phyloP scores from a whole-genome alignment of 2,888 invertebrate species.

The Pteria penguin region DNA sequence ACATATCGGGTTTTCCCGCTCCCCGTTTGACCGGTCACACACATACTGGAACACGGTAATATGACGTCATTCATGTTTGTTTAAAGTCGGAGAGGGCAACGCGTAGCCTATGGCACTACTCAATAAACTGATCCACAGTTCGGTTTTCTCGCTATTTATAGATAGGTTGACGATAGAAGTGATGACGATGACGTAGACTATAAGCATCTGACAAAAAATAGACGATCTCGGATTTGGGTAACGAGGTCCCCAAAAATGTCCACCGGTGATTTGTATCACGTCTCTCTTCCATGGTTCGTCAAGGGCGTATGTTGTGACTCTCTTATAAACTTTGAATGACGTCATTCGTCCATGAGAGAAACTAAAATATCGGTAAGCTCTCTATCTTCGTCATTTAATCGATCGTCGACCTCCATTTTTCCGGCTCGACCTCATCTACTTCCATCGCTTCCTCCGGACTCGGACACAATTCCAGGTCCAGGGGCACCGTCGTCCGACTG shows the following conservation, averaged over 20 bases:
- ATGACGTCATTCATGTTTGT: not conserved
- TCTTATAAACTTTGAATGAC: too few relatives aligned
- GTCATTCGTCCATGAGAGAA: too few relatives aligned
- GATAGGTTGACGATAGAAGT: slow-evolving; percentile 41
- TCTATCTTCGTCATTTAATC: too few relatives aligned
- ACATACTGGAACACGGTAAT: slow-evolving; percentile 44
- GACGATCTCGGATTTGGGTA: slow-evolving; percentile 46
- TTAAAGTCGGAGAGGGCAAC: slow-evolving; percentile 16
- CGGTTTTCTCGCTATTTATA: slow-evolving; percentile 22
- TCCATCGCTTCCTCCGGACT: too few relatives aligned
- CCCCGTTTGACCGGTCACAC: slow-evolving; percentile 38
- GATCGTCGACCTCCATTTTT: too few relatives aligned
- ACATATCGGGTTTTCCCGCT: slow-evolving; percentile 48
- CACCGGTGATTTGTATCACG: slow-evolving; percentile 15
- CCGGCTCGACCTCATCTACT: too few relatives aligned
- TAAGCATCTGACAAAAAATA: slow-evolving; percentile 48
- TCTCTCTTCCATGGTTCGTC: too few relatives aligned
- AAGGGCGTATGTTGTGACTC: too few relatives aligned
- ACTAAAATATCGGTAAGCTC: too few relatives aligned
- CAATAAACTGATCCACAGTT: slow-evolving; percentile 24
- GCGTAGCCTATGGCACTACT: slow-evolving; percentile 39
- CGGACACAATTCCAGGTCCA: too few relatives aligned
- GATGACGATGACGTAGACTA: slow-evolving; percentile 23
- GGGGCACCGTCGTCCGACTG: too few relatives aligned
- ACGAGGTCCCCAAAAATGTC: slow-evolving; percentile 40